These are phyloP conservation scores for Numida meleagris DNA, from an alignment of 2,113 vertebrate genomes.

Conservation along the genomic window DNA sequence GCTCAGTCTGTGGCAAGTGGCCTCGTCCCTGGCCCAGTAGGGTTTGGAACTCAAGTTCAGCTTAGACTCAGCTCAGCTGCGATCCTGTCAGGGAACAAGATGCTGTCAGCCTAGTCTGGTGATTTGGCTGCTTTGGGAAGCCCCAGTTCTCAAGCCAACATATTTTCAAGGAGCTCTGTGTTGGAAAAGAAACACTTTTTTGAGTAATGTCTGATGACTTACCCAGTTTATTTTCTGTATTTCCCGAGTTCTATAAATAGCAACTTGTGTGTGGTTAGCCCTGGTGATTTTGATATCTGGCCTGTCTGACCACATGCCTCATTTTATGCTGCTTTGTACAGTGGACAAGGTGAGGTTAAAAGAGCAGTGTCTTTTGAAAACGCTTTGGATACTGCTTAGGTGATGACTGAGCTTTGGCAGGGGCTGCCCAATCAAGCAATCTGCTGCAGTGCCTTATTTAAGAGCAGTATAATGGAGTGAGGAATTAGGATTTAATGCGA, in stretches of 20 bases:
- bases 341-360: not conserved
- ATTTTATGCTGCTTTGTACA: constrained; percentile 2
- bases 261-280: not conserved
- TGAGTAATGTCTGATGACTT: not conserved
- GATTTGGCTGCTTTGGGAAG: not conserved
- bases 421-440: constrained; percentile 1
- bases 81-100: not conserved
- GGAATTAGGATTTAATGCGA: constrained; percentile 41
- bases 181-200: not conserved
- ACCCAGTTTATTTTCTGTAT: not conserved
- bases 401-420: constrained; percentile 39
- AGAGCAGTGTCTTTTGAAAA: constrained; percentile 15
- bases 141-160: not conserved
- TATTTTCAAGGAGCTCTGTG: not conserved
- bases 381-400: constrained; percentile 4
- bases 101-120: not conserved
- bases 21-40: not conserved
- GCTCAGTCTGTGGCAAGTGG: not conserved
- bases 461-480: not conserved
- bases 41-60: not conserved
- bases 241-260: not conserved
- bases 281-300: not conserved
- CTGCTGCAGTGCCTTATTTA: constrained; percentile 34
- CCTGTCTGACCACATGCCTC: not conserved
- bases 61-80: not conserved